phyloP scores from a whole-genome alignment of 2,888 invertebrate genomes.

The Masnerella sp. region DNA sequence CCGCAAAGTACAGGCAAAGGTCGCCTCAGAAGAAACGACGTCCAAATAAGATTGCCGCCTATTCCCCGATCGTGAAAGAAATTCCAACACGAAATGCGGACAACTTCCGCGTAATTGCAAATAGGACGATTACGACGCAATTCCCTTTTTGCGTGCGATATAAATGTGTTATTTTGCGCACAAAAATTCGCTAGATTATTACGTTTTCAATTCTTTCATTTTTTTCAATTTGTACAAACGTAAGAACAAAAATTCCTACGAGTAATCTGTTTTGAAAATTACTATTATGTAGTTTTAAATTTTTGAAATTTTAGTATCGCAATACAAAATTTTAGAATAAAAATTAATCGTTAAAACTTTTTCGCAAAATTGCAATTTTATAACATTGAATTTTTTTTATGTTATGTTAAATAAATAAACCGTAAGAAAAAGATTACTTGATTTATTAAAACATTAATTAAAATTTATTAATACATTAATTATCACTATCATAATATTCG shows the following conservation, averaged over 20 bases:
- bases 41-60: slow-evolving; percentile 52
- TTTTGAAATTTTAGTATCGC: too few relatives aligned
- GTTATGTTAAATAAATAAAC: too few relatives aligned
- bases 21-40: slow-evolving; percentile 33
- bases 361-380: too few relatives aligned
- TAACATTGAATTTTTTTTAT: too few relatives aligned
- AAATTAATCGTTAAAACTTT: too few relatives aligned
- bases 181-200: slow-evolving; percentile 32
- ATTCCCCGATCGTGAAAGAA: slow-evolving; percentile 51
- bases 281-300: too few relatives aligned
- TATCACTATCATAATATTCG: too few relatives aligned
- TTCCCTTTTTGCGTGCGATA: slow-evolving; percentile 34
- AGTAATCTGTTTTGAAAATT: too few relatives aligned
- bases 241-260: neutral
- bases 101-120: slow-evolving; percentile 59
- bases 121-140: slow-evolving; percentile 53
- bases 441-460: too few relatives aligned
- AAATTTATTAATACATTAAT: too few relatives aligned
- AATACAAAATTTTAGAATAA: too few relatives aligned
- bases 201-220: neutral
- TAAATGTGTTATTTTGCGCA: slow-evolving; percentile 30
- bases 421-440: too few relatives aligned
- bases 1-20: slow-evolving; percentile 55
- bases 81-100: slow-evolving; percentile 55
- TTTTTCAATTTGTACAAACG: neutral